Percentiles rank a stretch among this genome's conserved stretches.
phyloP scores from a whole-genome alignment of 2,797 vertebrate genomes.

The Squalus acanthias region DNA sequence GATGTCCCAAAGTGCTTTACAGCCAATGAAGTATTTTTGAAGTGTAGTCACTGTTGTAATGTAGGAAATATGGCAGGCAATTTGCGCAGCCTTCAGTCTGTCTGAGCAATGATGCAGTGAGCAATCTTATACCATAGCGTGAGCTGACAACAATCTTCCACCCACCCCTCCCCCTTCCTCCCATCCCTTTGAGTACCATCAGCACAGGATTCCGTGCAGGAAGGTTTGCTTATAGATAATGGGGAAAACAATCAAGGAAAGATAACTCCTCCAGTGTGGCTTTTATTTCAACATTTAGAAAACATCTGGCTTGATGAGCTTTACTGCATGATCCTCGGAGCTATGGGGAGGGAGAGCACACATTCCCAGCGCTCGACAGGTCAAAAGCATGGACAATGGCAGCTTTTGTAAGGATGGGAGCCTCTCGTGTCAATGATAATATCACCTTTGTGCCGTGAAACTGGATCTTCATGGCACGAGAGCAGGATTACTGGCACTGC shows the following conservation, averaged over 20 bases:
- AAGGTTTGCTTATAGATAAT: background rate
- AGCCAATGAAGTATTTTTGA: background rate
- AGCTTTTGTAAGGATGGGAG: background rate
- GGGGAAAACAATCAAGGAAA: background rate
- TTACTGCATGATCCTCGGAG: background rate
- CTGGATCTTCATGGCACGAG: background rate
- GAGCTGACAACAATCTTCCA: background rate
- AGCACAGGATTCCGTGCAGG: background rate
- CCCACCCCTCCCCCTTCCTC: background rate
- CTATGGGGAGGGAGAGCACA: background rate
- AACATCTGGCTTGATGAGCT: background rate
- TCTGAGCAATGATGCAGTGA: background rate
- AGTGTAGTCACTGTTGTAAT: background rate
- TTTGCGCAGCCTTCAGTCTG: background rate
- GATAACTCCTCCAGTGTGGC: background rate
- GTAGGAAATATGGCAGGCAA: background rate
- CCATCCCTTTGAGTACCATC: background rate
- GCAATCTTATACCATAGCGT: background rate
- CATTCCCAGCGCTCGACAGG: background rate
- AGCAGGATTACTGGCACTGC: constrained; percentile 4
- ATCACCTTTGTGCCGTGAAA: background rate
- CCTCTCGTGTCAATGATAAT: background rate
- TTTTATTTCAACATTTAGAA: constrained; percentile 1
- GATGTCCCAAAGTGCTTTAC: background rate
- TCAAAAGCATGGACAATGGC: background rate